Evolutionary conservation across 2,888 invertebrate genomes (phyloP).

Genomic region (Lumbricus terrestris): DNA sequence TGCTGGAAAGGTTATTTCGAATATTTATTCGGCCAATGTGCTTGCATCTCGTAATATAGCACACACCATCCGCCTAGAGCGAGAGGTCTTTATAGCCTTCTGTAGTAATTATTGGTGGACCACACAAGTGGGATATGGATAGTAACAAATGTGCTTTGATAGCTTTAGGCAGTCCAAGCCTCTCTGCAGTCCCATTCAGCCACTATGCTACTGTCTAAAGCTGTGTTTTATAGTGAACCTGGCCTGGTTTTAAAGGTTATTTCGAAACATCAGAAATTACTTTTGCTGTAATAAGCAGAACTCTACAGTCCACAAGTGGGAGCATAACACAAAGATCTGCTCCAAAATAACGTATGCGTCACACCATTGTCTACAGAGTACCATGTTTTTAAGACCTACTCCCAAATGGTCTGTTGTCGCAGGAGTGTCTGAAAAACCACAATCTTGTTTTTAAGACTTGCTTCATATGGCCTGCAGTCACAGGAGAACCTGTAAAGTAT

Average conservation of each 20-base stretch:
- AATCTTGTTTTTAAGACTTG: not conserved
- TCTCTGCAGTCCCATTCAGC: not conserved
- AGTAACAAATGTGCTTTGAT: not conserved
- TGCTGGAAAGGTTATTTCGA: too few species aligned
- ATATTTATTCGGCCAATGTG: not conserved
- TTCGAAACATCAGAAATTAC: not conserved
- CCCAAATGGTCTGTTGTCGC: too few species aligned
- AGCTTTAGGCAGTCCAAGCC: not conserved
- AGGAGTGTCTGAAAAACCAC: too few species aligned
- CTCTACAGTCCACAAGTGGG: too few species aligned
- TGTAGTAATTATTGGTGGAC: too few species aligned
- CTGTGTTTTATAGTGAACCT: not conserved
- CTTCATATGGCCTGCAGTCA: too few species aligned
- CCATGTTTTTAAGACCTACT: not conserved
- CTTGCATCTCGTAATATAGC: not conserved
- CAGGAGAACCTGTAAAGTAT: too few species aligned
- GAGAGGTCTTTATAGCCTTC: not conserved
- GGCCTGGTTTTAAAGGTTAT: not conserved
- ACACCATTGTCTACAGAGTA: too few species aligned
- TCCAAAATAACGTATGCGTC: too few species aligned
- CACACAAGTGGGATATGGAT: not conserved
- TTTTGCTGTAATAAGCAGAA: not conserved
- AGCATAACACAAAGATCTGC: not conserved
- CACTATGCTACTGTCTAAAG: not conserved
- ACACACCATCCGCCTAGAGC: not conserved